phyloP scores from a whole-genome alignment of 2,113 vertebrate genomes.

The Spermophilus dauricus region DNA sequence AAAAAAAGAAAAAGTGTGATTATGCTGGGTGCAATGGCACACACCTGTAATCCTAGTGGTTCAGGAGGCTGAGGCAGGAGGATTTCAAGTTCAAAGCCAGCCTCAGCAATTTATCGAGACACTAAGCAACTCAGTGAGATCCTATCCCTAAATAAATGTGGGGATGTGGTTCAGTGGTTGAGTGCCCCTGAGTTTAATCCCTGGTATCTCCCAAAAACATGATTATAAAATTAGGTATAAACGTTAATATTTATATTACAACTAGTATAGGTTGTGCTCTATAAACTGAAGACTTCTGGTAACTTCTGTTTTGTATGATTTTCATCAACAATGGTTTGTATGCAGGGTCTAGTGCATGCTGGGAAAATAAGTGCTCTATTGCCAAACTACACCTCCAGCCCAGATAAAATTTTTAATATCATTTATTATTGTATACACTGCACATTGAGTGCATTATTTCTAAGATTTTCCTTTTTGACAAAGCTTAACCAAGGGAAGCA shows the following conservation, averaged over 20 bases:
- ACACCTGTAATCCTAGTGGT: too few relatives aligned
- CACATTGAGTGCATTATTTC: background rate
- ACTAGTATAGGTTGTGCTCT: background rate
- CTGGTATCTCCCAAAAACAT: background rate
- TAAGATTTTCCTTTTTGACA: slow-evolving; percentile 47
- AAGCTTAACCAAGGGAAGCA: background rate
- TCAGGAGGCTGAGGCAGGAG: too few relatives aligned
- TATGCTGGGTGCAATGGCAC: background rate
- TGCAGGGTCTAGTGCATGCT: background rate
- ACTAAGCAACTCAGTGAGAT: too few relatives aligned
- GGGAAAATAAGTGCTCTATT: background rate
- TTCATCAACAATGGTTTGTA: background rate
- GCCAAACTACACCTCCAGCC: background rate
- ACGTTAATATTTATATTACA: slow-evolving; percentile 38
- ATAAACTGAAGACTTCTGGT: slow-evolving; percentile 32
- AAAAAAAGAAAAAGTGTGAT: background rate
- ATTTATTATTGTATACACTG: background rate
- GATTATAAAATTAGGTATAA: slow-evolving; percentile 16
- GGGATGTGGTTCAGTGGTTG: too few relatives aligned
- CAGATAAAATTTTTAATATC: background rate
- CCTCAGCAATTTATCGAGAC: too few relatives aligned
- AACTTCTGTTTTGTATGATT: slow-evolving; percentile 37
- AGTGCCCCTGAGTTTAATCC: too few relatives aligned
- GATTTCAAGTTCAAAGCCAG: too few relatives aligned
- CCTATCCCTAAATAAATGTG: too few relatives aligned